Conservation (phyloP, 2,113 vertebrate species). For the Pterocles gutturalis region DNA sequence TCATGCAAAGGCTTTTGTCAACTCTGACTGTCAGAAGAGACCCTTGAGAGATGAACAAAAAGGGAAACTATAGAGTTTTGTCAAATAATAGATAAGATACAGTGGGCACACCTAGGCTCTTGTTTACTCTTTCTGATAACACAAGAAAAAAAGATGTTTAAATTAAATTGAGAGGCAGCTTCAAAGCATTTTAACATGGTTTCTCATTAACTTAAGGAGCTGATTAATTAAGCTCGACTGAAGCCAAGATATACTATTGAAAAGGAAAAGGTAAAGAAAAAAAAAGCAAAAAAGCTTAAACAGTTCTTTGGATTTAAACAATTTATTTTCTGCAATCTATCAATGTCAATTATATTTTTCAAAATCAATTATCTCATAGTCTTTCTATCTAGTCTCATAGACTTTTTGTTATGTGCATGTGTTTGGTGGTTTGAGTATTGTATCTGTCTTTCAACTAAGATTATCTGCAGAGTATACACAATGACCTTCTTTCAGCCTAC, state of each 20-base stretch:
- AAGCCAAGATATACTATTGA: background rate
- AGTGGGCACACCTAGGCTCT: background rate
- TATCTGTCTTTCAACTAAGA: background rate
- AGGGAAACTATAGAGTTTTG: background rate
- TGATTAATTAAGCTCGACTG: background rate
- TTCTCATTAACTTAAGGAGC: background rate
- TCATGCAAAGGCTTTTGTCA: background rate
- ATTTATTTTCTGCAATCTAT: background rate
- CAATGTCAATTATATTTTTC: background rate
- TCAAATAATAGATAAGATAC: background rate
- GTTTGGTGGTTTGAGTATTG: background rate
- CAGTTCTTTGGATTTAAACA: background rate
- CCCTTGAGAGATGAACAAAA: background rate
- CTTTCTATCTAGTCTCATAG: background rate
- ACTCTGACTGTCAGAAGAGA: background rate
- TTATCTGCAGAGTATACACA: background rate
- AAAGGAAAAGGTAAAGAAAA: background rate
- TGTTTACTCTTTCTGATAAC: background rate
- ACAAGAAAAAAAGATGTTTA: background rate
- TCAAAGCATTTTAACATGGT: background rate
- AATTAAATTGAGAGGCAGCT: background rate
- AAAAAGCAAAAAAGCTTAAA: background rate
- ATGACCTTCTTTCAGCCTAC: background rate
- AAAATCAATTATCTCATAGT: background rate
- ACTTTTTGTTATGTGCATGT: background rate